phyloP scores from a whole-genome alignment of 2,888 invertebrate genomes.

The Meteorus colon region DNA sequence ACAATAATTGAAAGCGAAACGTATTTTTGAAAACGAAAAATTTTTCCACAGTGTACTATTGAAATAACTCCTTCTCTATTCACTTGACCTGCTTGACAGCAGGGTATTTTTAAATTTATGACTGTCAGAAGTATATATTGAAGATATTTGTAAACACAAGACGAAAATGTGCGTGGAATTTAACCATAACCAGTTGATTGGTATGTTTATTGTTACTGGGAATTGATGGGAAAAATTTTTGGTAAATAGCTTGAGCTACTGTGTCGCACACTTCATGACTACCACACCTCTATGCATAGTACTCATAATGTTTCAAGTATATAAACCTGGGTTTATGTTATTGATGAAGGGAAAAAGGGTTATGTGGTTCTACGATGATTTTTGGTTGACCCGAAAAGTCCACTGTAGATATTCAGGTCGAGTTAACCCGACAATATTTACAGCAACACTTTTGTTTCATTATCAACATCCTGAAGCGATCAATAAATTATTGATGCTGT shows the following conservation, averaged over 20 bases:
- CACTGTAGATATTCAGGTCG: slow-evolving; percentile 40
- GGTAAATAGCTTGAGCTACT: slow-evolving; percentile 26
- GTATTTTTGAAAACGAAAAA: neutral
- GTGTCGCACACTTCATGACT: neutral
- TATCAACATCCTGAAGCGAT: neutral
- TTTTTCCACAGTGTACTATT: too few species aligned
- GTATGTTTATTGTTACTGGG: neutral
- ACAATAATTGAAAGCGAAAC: neutral
- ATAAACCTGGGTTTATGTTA: neutral
- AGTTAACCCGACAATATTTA: slow-evolving; percentile 58
- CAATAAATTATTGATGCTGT: neutral
- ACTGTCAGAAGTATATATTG: neutral
- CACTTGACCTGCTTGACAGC: neutral
- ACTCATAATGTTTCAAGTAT: slow-evolving; percentile 14
- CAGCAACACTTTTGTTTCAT: slow-evolving; percentile 41
- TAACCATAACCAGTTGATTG: slow-evolving; percentile 14
- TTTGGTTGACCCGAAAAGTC: slow-evolving; percentile 17
- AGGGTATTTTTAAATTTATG: neutral
- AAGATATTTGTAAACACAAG: neutral
- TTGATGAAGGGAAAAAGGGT: slow-evolving; percentile 46
- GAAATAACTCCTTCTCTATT: too few species aligned
- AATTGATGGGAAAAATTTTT: slow-evolving; percentile 6
- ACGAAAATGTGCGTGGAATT: slow-evolving; percentile 7
- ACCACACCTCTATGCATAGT: neutral
- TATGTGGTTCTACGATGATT: slow-evolving; percentile 6